Conservation (phyloP, 2,888 invertebrate species). For the Congeria kusceri region DNA sequence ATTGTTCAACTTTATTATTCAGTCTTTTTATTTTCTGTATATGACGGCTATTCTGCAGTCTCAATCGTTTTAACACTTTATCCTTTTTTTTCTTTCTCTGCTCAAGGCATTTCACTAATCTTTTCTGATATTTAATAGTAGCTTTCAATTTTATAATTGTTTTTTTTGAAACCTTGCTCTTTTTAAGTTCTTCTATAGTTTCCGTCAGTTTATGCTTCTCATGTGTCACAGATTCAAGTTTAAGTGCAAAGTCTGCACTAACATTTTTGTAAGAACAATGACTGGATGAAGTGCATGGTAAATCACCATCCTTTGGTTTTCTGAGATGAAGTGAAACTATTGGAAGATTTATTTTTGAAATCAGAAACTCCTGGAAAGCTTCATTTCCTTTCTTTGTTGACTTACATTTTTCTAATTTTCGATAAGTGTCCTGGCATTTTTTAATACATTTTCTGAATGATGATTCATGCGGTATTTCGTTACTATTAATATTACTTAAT, state of each 20-base stretch:
- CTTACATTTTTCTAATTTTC: slow-evolving; percentile 1
- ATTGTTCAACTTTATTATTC: slow-evolving; percentile 4
- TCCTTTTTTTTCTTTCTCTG: neutral
- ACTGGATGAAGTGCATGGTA: neutral
- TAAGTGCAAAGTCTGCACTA: slow-evolving; percentile 3
- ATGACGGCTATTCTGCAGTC: slow-evolving; percentile 7
- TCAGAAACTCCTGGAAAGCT: neutral
- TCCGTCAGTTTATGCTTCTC: slow-evolving; percentile 9
- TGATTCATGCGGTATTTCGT: no score
- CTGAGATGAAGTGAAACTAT: neutral
- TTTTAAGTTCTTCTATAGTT: slow-evolving; percentile 15
- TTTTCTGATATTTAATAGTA: neutral
- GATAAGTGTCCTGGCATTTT: slow-evolving; percentile 7
- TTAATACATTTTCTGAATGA: slow-evolving; percentile 14
- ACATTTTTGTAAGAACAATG: slow-evolving; percentile 9
- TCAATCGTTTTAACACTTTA: neutral
- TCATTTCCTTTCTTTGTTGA: neutral
- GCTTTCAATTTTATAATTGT: neutral
- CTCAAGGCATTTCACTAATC: neutral
- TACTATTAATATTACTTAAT: neutral
- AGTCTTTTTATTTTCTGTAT: slow-evolving; percentile 4
- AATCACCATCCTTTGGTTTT: neutral
- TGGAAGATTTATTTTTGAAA: slow-evolving; percentile 7
- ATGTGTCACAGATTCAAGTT: neutral
- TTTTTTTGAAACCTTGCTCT: slow-evolving; percentile 7